These are phyloP conservation scores for Serinus canaria DNA, from an alignment of 2,113 vertebrate genomes.

Conservation along the genomic window DNA sequence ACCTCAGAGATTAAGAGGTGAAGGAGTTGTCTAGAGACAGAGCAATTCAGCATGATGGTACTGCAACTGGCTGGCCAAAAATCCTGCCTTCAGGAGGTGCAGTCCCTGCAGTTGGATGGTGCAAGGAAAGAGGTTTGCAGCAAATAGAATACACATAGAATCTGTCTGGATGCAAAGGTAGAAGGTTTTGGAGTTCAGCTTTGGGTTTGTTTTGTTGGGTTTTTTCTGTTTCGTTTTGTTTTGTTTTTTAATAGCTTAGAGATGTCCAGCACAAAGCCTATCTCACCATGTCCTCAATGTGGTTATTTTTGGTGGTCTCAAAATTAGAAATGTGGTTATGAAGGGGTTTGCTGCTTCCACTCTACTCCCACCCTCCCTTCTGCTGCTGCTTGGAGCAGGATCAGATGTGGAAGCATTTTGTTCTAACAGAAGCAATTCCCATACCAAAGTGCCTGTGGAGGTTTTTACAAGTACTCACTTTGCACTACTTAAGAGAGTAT, in stretches of 20 bases:
- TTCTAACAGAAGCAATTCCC: background rate
- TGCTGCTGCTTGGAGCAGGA: background rate
- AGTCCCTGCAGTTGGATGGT: background rate
- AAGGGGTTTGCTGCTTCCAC: background rate
- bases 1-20: background rate
- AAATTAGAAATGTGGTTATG: background rate
- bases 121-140: background rate
- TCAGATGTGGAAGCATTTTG: background rate
- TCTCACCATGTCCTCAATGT: background rate
- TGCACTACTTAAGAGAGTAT: background rate
- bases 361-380: background rate
- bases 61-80: background rate
- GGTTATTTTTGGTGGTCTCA: background rate
- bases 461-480: background rate
- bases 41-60: background rate
- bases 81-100: background rate
- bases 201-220: background rate
- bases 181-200: background rate
- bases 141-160: background rate
- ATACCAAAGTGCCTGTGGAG: background rate
- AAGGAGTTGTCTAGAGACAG: background rate
- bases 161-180: background rate
- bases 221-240: background rate
- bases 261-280: background rate
- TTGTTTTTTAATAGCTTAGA: background rate